These are phyloP conservation scores for Otis tarda DNA, from an alignment of 2,113 vertebrate genomes.

Conservation along the genomic window DNA sequence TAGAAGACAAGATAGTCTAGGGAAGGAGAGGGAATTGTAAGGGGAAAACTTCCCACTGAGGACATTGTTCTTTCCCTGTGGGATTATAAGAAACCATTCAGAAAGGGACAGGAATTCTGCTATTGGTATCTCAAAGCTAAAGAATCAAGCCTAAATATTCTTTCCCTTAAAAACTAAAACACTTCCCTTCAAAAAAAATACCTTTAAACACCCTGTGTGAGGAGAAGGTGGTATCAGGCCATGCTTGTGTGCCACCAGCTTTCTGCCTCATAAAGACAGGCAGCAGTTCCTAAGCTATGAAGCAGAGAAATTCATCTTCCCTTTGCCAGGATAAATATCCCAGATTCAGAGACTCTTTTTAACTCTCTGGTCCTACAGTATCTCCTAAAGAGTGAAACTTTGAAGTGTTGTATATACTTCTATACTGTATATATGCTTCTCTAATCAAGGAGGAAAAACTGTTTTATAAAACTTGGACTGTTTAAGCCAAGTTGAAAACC, in stretches of 20 bases:
- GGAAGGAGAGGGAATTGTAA: not conserved
- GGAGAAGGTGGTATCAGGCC: not conserved
- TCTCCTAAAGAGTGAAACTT: not conserved
- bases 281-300: not conserved
- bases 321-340: not conserved
- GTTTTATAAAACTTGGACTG: not conserved
- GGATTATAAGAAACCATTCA: not conserved
- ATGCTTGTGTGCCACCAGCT: not conserved
- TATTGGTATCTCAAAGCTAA: not conserved
- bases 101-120: not conserved
- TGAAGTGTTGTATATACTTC: not conserved
- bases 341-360: not conserved
- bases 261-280: not conserved
- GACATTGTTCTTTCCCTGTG: not conserved
- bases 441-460: not conserved
- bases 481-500: not conserved
- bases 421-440: not conserved
- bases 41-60: not conserved
- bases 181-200: not conserved
- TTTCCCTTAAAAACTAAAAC: not conserved
- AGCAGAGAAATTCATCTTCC: not conserved
- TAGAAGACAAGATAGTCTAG: not conserved
- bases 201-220: not conserved
- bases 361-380: not conserved
- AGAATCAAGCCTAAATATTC: not conserved